A percentile compares a stretch with the other conserved stretches of the same genome.
Conservation (phyloP, 2,797 vertebrate genomes). For the Babyrousa celebensis region DNA sequence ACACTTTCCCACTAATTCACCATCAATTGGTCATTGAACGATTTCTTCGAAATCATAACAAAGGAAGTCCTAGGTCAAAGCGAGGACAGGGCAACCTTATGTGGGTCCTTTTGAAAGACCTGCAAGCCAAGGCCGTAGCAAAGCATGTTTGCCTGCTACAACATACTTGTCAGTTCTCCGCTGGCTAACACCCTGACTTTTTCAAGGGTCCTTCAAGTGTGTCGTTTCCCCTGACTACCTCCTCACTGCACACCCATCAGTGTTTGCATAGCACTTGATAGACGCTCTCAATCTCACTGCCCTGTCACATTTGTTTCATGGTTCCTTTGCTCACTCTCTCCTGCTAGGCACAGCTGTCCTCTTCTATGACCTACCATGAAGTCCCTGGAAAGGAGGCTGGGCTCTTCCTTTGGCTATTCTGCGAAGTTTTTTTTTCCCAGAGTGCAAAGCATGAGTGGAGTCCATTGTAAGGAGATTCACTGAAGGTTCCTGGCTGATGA, state of each 20-base stretch:
- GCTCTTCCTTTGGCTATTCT: neutral
- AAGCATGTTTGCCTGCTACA: neutral
- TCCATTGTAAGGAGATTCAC: neutral
- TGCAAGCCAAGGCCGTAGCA: neutral
- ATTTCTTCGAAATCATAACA: neutral
- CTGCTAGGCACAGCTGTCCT: neutral
- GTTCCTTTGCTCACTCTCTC: neutral
- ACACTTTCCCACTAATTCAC: neutral
- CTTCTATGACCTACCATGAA: neutral
- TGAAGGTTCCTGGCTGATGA: neutral
- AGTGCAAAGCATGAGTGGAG: neutral
- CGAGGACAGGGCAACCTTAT: neutral
- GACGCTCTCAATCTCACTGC: neutral
- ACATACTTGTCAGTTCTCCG: neutral
- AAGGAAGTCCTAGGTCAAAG: neutral
- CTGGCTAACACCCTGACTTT: neutral
- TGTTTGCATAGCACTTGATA: too few species aligned
- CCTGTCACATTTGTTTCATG: neutral
- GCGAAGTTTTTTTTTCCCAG: constrained; percentile 10
- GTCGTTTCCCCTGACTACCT: neutral
- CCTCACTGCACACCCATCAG: neutral
- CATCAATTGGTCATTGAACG: neutral
- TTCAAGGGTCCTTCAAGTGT: neutral
- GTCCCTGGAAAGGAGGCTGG: neutral
- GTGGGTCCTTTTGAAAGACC: neutral